Evolutionary conservation across 2,888 invertebrate species (phyloP), one percentile per base, ranked within the genome.

Genomic region (Diplolepis rosae): DNA sequence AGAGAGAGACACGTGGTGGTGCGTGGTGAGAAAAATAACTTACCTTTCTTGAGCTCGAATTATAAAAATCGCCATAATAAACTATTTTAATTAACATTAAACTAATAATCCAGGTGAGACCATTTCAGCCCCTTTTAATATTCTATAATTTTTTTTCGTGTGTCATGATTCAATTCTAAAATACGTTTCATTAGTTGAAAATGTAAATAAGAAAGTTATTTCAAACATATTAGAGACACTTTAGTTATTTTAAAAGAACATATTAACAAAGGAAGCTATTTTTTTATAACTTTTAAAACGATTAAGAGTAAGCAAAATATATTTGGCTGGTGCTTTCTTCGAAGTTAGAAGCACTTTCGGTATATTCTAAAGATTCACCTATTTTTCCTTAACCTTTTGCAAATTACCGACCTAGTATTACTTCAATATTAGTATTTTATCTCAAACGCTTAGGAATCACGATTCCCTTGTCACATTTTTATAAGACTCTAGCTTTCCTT

Each of bases 1-100:
- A 54, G 22, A 52, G 48, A 35, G 27, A 72, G 11, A 56, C 35
- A 70, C 32, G 48, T 28, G 15, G 27, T 30, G 50, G 35, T 65
- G 27, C 11, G 42, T 18, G 4, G 32, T 66, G 32, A 24, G 9
- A 51, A 51, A 56, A 22, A 56, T 22, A 42, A 69, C 42, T 51
- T 52, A 2, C 11, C 28, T n/a, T 45, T 30, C 27, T n/a, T n/a
- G 15, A 18, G 13, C 9, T 18, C 48, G 22, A 66, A 42, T 65
- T 9, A n/a, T n/a, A 11, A 18, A 30, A 15, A 30, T 13, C 22
- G 4, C 9, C 32, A 11, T 30, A 4, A 15, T 6, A 50, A 18
- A 50, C 18, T 22, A 22, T 28, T 11, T 48, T 13, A 66, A 66
- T n/a, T n/a, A n/a, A 15, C 48, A 6, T 15, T 13, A 35, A n/a